A percentile compares a stretch with the other conserved stretches of the same genome.
Conservation (phyloP, 1,140 invertebrate genomes). For the Cyclina sinensis region DNA sequence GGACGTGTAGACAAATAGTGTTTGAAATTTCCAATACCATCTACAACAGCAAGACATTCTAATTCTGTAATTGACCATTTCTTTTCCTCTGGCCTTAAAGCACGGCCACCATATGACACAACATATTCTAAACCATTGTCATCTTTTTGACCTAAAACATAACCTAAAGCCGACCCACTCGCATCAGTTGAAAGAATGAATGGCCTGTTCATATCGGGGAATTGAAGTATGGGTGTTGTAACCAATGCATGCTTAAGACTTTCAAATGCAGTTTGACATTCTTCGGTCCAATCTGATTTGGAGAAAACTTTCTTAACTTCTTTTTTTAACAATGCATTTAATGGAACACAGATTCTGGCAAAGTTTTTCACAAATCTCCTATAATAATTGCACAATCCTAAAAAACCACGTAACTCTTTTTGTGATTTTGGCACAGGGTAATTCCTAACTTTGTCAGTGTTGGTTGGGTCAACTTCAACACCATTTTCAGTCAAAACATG, state of each 20-base stretch:
- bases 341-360: conserved; percentile 79
- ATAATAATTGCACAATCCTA: conserved; percentile 86
- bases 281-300: conserved; percentile 64
- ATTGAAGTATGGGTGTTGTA: conserved; percentile 69
- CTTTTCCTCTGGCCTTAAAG: conserved; percentile 75
- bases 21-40: conserved; percentile 53
- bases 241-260: conserved; percentile 71
- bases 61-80: conserved; percentile 51
- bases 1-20: conserved; percentile 51
- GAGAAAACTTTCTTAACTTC: conserved; percentile 10
- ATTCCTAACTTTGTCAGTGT: conserved; percentile 54
- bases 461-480: conserved; percentile 53
- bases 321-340: conserved; percentile 77
- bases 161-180: conserved; percentile 72
- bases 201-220: conserved; percentile 68
- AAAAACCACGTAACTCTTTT: conserved; percentile 85
- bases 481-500: conserved; percentile 65
- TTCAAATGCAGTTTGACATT: conserved; percentile 72
- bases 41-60: conserved; percentile 68
- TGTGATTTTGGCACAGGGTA: conserved; percentile 73
- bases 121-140: conserved; percentile 79
- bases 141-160: conserved; percentile 79
- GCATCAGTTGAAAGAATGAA: conserved; percentile 77
- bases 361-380: conserved; percentile 84
- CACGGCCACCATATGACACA: conserved; percentile 87